Evolutionary conservation across 2,113 vertebrate genomes (phyloP).

Genomic region (Hipposideros armiger): DNA sequence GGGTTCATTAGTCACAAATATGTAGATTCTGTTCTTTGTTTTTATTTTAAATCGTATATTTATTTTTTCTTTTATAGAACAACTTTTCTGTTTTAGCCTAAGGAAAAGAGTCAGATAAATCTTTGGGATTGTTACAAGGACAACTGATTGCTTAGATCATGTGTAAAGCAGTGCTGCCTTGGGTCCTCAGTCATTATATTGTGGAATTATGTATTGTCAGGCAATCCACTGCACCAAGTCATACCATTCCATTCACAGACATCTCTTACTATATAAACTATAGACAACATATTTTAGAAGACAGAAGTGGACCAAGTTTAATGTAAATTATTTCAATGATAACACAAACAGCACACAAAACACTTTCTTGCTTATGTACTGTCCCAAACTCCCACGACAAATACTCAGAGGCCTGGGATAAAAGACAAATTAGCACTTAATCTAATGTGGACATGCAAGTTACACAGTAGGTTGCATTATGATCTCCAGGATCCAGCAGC

Average conservation of each 20-base stretch:
- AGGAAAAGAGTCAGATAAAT: neutral
- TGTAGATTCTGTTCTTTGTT: neutral
- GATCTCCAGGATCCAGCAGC: neutral
- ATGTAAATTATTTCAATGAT: neutral
- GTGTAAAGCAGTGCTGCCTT: neutral
- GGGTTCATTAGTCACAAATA: neutral
- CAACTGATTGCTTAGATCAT: neutral
- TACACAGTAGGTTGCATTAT: neutral
- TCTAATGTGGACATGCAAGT: neutral
- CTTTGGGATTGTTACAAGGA: neutral
- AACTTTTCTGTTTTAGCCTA: neutral
- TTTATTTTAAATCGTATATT: slow-evolving; percentile 9
- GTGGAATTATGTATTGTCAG: neutral
- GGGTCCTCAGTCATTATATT: neutral
- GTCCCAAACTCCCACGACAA: neutral
- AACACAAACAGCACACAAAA: neutral
- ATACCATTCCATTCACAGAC: neutral
- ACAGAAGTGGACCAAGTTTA: neutral
- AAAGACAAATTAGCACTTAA: neutral
- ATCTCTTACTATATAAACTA: neutral
- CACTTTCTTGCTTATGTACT: neutral
- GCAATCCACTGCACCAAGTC: neutral
- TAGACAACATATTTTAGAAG: neutral
- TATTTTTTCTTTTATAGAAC: neutral
- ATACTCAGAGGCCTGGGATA: neutral